A percentile compares a stretch with the other conserved stretches of the same genome.
These are phyloP conservation scores for Antitype chi DNA, from an alignment of 2,888 invertebrate genomes.

Conservation along the genomic window DNA sequence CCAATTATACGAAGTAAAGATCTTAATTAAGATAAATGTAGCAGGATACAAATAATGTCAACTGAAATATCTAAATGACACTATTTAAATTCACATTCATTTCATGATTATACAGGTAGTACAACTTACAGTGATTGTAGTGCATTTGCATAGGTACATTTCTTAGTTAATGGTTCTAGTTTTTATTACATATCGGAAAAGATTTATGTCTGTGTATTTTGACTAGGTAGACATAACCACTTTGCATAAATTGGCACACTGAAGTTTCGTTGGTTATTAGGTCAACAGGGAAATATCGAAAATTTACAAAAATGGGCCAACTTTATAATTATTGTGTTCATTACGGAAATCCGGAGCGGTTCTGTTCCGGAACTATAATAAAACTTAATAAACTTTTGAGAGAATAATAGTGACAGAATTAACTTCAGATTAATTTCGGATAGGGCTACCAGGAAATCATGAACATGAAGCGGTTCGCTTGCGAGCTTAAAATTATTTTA, in stretches of 20 bases:
- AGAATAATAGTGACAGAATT: constrained; percentile 24
- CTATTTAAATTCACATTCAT: constrained; percentile 12
- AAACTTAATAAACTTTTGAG: constrained; percentile 19
- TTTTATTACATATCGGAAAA: neutral
- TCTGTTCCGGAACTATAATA: constrained; percentile 29
- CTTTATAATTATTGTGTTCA: constrained; percentile 11
- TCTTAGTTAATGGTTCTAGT: constrained; percentile 4
- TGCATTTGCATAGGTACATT: constrained; percentile 2
- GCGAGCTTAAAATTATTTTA: constrained; percentile 16
- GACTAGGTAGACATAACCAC: neutral
- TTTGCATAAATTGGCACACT: neutral
- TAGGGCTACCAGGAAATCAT: constrained; percentile 53
- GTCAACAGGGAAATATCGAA: constrained; percentile 30
- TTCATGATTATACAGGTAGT: constrained; percentile 21
- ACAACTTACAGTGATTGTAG: neutral
- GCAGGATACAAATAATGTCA: constrained; percentile 8
- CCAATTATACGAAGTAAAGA: neutral
- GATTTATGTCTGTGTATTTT: constrained; percentile 1
- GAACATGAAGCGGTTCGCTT: constrained; percentile 6
- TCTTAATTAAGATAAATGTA: constrained; percentile 21
- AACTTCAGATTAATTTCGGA: constrained; percentile 49
- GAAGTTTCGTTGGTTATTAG: constrained; percentile 1
- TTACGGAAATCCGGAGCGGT: constrained; percentile 45
- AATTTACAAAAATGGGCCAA: constrained; percentile 24
- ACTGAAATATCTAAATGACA: constrained; percentile 8